Evolutionary conservation across 2,888 invertebrate genomes (phyloP).

Genomic region (Caenorhabditis wallacei): DNA sequence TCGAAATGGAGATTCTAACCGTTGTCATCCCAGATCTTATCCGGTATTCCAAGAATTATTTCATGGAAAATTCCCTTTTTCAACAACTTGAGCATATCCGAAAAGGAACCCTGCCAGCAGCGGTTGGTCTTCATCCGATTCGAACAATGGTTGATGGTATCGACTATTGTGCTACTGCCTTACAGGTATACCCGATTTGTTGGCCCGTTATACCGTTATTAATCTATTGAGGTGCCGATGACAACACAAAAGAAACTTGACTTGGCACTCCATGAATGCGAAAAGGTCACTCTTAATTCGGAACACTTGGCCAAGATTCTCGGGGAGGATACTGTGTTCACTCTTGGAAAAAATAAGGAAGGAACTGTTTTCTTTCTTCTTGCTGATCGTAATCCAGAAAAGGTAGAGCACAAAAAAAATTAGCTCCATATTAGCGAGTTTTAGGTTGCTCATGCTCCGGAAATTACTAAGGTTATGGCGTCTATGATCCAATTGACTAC

Average conservation of each 20-base stretch:
- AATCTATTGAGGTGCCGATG: constrained; percentile 45
- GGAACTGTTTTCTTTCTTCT: constrained; percentile 38
- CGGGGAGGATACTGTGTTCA: constrained; percentile 41
- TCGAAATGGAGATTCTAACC: constrained; percentile 63
- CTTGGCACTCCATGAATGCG: constrained; percentile 48
- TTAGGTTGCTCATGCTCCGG: constrained; percentile 32
- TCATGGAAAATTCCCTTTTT: constrained; percentile 59
- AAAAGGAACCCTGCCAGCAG: constrained; percentile 58
- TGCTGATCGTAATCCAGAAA: constrained; percentile 51
- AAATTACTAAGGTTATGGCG: constrained; percentile 57
- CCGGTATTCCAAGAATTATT: constrained; percentile 49
- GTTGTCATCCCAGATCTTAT: constrained; percentile 63
- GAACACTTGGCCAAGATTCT: constrained; percentile 31
- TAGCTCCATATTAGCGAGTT: too few relatives aligned
- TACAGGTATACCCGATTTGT: constrained; percentile 31
- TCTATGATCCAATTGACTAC: constrained; percentile 58
- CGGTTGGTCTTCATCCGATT: constrained; percentile 55
- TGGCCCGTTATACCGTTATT: constrained; percentile 13
- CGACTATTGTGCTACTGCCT: constrained; percentile 58
- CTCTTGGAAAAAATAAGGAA: constrained; percentile 59
- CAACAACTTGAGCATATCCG: constrained; percentile 60
- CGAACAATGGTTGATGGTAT: constrained; percentile 64
- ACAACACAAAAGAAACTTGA: constrained; percentile 57
- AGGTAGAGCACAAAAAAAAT: too few relatives aligned
- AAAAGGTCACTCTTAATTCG: constrained; percentile 48